Conservation (phyloP, 2,797 vertebrate genomes). For the Gila robusta region DNA sequence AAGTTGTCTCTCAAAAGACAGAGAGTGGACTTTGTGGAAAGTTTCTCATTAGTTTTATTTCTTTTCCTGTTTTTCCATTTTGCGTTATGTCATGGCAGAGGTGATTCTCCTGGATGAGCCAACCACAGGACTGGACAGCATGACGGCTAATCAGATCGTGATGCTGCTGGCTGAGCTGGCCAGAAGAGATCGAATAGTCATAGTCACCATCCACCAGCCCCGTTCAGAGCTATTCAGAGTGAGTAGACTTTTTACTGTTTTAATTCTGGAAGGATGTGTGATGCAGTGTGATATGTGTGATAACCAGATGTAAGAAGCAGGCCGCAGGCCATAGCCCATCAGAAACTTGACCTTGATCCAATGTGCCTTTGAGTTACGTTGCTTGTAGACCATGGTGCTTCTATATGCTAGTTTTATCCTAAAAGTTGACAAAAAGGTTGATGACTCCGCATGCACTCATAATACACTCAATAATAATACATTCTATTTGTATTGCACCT, state of each 20-base stretch:
- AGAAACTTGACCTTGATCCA: neutral
- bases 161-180: conserved; percentile 87
- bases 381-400: neutral
- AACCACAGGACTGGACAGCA: conserved; percentile 94
- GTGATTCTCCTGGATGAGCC: conserved; percentile 95
- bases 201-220: conserved; percentile 96
- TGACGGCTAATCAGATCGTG: conserved; percentile 95
- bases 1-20: conserved; percentile 52
- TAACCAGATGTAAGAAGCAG: neutral
- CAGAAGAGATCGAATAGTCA: conserved; percentile 86
- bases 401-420: neutral
- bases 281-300: no score
- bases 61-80: conserved; percentile 40
- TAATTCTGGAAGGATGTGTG: neutral
- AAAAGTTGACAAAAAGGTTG: neutral
- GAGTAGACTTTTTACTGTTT: conserved; percentile 50
- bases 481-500: neutral
- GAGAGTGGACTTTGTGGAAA: conserved; percentile 69
- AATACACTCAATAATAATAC: neutral
- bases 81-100: conserved; percentile 74
- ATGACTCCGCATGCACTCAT: neutral
- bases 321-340: neutral
- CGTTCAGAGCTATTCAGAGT: conserved; percentile 96
- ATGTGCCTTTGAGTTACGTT: neutral
- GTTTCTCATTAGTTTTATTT: conserved; percentile 57